Evolutionary conservation across 2,797 vertebrate species (phyloP).

Genomic region (Oreortyx pictus): DNA sequence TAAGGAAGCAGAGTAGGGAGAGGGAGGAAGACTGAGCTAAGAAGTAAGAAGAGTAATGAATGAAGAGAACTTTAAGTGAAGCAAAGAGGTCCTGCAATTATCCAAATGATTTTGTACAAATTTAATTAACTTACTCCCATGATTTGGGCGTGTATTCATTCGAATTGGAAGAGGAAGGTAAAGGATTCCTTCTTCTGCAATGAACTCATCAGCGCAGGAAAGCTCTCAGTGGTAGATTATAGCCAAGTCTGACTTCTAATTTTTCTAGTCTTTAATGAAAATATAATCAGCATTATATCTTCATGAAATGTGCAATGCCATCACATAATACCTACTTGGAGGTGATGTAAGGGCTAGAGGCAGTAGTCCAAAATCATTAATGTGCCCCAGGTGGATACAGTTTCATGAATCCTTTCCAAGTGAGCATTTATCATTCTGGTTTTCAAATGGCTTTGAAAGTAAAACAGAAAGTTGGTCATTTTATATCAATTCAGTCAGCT

Average conservation of each 20-base stretch:
- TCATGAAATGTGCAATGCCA: slow-evolving; percentile 69
- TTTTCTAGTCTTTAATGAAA: slow-evolving; percentile 76
- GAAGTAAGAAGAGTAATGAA: background rate
- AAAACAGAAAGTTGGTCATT: slow-evolving; percentile 75
- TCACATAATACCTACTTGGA: slow-evolving; percentile 71
- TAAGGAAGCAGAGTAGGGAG: background rate
- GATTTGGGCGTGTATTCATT: slow-evolving; percentile 1
- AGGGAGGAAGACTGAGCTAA: background rate
- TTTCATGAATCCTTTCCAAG: background rate
- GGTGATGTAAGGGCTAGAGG: slow-evolving; percentile 67
- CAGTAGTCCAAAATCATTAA: slow-evolving; percentile 78
- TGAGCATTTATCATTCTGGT: slow-evolving; percentile 38
- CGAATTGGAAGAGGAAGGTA: background rate
- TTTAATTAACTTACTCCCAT: slow-evolving; percentile 10
- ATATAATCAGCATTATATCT: slow-evolving; percentile 78
- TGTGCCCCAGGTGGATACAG: slow-evolving; percentile 72
- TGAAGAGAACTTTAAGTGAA: background rate
- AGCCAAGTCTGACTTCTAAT: slow-evolving; percentile 67
- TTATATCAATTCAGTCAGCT: slow-evolving; percentile 70
- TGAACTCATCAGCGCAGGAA: slow-evolving; percentile 52
- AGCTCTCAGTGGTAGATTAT: slow-evolving; percentile 49
- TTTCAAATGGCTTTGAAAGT: slow-evolving; percentile 76
- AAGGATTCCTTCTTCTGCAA: slow-evolving; percentile 39
- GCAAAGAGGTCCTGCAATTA: background rate
- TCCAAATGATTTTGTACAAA: slow-evolving; percentile 27